These are phyloP conservation scores for Mongoloraphidia duomilia DNA, from an alignment of 2,888 invertebrate species.

Conservation along the genomic window DNA sequence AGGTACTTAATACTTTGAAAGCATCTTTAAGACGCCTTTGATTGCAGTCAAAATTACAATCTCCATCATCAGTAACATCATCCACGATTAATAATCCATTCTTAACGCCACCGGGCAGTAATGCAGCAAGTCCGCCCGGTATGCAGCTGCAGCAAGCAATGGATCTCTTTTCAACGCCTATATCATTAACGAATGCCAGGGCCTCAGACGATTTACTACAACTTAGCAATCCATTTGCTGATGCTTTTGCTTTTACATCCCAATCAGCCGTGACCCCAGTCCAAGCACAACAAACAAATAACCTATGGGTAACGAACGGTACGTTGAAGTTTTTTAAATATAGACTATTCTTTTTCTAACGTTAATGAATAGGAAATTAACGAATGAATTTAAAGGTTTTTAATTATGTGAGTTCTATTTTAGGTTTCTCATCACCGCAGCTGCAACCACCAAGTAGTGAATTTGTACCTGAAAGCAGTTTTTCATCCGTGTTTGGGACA, in stretches of 20 bases:
- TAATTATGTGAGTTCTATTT: conserved; percentile 10
- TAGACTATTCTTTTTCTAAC: no score
- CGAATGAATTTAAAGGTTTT: no score
- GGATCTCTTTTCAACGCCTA: conserved; percentile 56
- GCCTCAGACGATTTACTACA: conserved; percentile 82
- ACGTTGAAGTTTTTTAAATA: conserved; percentile 10
- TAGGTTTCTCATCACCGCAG: conserved; percentile 27
- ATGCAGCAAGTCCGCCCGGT: conserved; percentile 21
- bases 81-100: conserved; percentile 68
- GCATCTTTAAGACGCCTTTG: neutral
- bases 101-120: conserved; percentile 49
- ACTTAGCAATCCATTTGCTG: conserved; percentile 83
- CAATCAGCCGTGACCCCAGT: conserved; percentile 18
- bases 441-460: conserved; percentile 27
- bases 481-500: conserved; percentile 76
- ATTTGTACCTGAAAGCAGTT: conserved; percentile 77
- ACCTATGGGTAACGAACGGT: conserved; percentile 41
- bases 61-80: conserved; percentile 35
- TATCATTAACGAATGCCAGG: conserved; percentile 27
- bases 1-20: neutral
- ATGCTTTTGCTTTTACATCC: conserved; percentile 32
- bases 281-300: conserved; percentile 11
- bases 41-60: conserved; percentile 58
- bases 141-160: conserved; percentile 39
- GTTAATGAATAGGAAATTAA: no score